Percentiles rank a stretch among this genome's conserved stretches.
These are phyloP conservation scores for Philereme vetulata DNA, from an alignment of 2,888 invertebrate species.

Conservation along the genomic window DNA sequence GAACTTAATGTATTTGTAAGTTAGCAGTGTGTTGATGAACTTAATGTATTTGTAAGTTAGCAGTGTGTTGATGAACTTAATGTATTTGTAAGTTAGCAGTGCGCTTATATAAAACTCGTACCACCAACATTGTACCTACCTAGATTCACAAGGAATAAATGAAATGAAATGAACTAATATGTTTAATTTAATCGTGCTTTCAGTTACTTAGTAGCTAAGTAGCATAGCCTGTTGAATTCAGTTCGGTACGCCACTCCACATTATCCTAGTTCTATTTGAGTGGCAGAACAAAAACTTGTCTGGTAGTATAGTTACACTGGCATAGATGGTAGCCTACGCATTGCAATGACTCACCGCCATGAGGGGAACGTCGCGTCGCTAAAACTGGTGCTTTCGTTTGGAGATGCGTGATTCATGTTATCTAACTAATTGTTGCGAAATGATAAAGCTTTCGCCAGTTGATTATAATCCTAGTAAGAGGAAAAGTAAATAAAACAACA, in stretches of 20 bases:
- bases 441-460: no score
- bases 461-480: no score
- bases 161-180: no score
- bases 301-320: conserved; percentile 49
- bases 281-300: conserved; percentile 43
- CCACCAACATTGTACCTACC: no score
- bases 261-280: conserved; percentile 39
- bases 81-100: no score
- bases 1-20: no score
- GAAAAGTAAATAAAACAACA: no score
- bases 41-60: no score
- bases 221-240: not conserved
- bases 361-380: conserved; percentile 28
- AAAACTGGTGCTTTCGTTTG: conserved; percentile 20
- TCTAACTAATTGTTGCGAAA: not conserved
- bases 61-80: no score
- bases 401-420: conserved; percentile 14
- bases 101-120: no score
- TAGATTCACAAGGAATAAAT: no score
- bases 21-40: no score
- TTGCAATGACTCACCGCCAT: conserved; percentile 33
- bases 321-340: conserved; percentile 38
- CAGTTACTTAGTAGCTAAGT: not conserved
- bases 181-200: not conserved
- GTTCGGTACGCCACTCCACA: conserved; percentile 6